Evolutionary conservation across 2,797 vertebrate genomes (phyloP).

Genomic region (Esox lucius): DNA sequence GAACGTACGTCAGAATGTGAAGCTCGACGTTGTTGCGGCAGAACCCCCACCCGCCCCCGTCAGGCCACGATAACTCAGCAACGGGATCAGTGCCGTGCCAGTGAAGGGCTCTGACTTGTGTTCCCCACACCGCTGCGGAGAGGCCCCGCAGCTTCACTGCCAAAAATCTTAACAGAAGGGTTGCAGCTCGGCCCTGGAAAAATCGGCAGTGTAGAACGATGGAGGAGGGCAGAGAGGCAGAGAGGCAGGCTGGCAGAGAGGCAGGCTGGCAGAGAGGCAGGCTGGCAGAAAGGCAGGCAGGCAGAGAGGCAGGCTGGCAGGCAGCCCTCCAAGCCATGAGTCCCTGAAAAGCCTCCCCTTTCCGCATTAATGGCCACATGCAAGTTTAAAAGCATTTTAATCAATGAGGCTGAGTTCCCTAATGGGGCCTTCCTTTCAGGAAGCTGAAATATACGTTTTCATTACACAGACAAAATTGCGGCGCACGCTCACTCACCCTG

Average conservation of each 20-base stretch:
- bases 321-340: conserved; percentile 49
- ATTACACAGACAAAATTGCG: conserved; percentile 67
- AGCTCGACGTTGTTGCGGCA: not conserved
- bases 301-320: not conserved
- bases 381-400: conserved; percentile 78
- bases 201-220: conserved; percentile 21
- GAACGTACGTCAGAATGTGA: not conserved
- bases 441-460: conserved; percentile 71
- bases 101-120: not conserved
- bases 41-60: conserved; percentile 1
- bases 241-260: not conserved
- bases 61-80: conserved; percentile 36
- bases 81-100: conserved; percentile 12
- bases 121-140: no score
- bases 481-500: conserved; percentile 55
- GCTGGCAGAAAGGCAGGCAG: not conserved
- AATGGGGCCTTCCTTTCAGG: conserved; percentile 73
- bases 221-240: not conserved
- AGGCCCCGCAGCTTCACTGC: not conserved
- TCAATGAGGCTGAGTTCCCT: conserved; percentile 73
- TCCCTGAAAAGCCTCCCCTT: conserved; percentile 35
- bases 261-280: not conserved
- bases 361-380: conserved; percentile 66
- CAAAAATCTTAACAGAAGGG: conserved; percentile 32
- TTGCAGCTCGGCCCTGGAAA: conserved; percentile 38